Conservation (phyloP, 2,888 invertebrate species). For the Drosophila mercatorum region DNA sequence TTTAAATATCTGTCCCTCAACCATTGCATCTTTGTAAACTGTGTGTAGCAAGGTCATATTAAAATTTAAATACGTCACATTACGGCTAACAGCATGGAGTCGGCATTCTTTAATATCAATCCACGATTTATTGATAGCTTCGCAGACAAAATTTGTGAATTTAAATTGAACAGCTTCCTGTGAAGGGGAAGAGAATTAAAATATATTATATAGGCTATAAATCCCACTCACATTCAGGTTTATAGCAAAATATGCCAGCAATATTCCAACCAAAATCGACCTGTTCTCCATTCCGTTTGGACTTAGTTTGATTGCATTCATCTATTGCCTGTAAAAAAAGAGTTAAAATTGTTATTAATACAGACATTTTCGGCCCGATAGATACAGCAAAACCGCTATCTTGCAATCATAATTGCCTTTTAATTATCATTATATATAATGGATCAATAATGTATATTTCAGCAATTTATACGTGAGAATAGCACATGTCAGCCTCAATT, state of each 20-base stretch:
- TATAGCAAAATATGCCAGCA: background rate
- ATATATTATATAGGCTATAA: background rate
- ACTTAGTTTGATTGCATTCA: background rate
- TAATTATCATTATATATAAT: background rate
- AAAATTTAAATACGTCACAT: conserved; percentile 15
- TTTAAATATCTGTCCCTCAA: background rate
- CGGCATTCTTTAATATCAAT: conserved; percentile 11
- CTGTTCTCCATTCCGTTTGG: background rate
- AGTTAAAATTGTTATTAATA: too few species aligned
- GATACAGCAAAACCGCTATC: background rate
- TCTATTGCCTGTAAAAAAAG: too few species aligned
- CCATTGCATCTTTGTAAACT: background rate
- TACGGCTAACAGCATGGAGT: conserved; percentile 28
- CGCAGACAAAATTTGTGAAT: conserved; percentile 21
- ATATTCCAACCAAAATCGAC: background rate
- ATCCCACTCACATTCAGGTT: background rate
- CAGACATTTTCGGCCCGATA: background rate
- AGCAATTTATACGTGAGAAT: too few species aligned
- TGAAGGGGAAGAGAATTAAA: too few species aligned
- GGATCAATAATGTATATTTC: too few species aligned
- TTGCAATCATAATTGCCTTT: background rate
- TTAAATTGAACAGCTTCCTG: conserved; percentile 20
- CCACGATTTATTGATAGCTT: conserved; percentile 8
- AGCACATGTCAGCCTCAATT: background rate
- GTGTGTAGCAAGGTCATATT: conserved; percentile 12